phyloP scores from a whole-genome alignment of 2,888 invertebrate genomes.

The Sarcophaga variegata region DNA sequence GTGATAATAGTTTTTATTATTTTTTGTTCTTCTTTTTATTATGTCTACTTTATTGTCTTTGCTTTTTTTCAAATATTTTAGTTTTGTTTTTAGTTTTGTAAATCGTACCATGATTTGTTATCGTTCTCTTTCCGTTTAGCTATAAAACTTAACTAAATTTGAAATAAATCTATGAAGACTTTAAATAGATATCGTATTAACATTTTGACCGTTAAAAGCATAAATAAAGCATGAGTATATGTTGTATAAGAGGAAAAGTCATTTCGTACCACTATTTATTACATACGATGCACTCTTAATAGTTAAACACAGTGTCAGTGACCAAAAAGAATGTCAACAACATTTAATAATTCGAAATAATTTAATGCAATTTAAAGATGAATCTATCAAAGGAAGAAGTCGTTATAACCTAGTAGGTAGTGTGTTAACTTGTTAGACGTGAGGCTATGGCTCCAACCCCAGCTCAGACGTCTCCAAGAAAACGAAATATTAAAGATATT shows the following conservation, averaged over 20 bases:
- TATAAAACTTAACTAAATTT: conserved; percentile 43
- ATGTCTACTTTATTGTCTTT: neutral
- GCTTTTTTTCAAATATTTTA: neutral
- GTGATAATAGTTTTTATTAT: neutral
- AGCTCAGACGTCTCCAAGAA: too few species aligned
- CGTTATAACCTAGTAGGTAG: too few species aligned
- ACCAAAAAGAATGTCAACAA: too few species aligned
- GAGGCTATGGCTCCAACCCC: too few species aligned
- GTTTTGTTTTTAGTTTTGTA: neutral
- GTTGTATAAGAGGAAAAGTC: conserved; percentile 11
- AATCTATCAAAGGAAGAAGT: too few species aligned
- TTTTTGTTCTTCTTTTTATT: neutral
- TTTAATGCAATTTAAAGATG: too few species aligned
- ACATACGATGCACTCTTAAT: too few species aligned
- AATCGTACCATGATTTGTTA: neutral
- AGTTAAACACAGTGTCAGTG: too few species aligned
- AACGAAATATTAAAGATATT: too few species aligned
- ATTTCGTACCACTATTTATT: neutral
- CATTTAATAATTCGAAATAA: too few species aligned
- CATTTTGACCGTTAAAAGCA: neutral
- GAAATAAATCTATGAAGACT: conserved; percentile 26
- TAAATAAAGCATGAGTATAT: neutral
- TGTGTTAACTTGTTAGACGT: too few species aligned
- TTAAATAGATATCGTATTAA: conserved; percentile 46
- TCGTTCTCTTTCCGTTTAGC: conserved; percentile 2